Base-by-base conservation (phyloP, 2,113 vertebrate genomes). In the Hippocampus abdominalis region DNA sequence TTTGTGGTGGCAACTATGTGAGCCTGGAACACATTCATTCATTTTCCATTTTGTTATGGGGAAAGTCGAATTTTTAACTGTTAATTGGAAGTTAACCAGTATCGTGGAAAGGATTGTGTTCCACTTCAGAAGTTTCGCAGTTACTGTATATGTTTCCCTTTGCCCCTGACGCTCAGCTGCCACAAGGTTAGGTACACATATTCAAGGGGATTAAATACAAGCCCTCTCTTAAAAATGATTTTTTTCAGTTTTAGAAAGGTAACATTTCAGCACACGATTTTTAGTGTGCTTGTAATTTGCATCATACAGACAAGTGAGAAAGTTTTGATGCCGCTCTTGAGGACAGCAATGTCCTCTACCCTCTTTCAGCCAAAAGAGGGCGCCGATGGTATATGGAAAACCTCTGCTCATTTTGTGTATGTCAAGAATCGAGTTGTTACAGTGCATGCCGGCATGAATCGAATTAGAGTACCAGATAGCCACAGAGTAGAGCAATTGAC, bases 321-420 rank as follows among this genome's bases (percentile, higher is more conserved):
- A 12, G 42, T 44, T 13, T 13, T 12, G 10, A 13, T 57, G 11
- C 23, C 3, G 23, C 27, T 49, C 6, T 20, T 27, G 57, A 32
- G 23, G 54, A 27, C 23, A 57, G 54, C 23, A 7, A 12, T 18
- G 13, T 74, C 69, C 64, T 27, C 15, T 75, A 44, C 29, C 76
- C 70, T 44, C 3, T 27, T 46, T 20, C 39, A 66, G 73, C 81
- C 89, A 88, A 75, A 74, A 89, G 89, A 83, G 75, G 89, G 86
- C 61, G 39, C 76, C 20, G 49, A 29, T 42, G 5, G 7, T 69
- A 64, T n/a, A 7, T 71, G 4, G 1, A 77, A 78, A 69, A 21
- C 29, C 40, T 69, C 12, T 64, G 16, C 20, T 68, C 20, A 23
- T 23, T 54, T 54, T 13, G 20, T 25, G 23, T 65, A 13, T 32